phyloP scores from a whole-genome alignment of 2,113 vertebrate species.

The Rana temporaria region DNA sequence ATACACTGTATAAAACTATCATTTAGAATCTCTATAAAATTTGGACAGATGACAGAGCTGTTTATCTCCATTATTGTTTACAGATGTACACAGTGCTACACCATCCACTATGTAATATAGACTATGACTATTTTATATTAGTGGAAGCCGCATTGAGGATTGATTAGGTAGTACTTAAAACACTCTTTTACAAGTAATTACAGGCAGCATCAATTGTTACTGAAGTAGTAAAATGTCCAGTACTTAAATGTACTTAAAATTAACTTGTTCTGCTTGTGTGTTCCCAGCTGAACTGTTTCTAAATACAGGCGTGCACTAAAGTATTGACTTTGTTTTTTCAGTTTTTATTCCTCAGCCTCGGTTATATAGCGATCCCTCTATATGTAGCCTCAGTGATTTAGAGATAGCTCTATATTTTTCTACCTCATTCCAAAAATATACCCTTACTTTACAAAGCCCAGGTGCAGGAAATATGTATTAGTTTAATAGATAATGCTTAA shows the following conservation, averaged over 20 bases:
- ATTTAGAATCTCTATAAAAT: not conserved
- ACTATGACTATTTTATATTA: slow-evolving; percentile 13
- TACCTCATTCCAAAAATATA: too few relatives aligned
- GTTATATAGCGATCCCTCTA: too few relatives aligned
- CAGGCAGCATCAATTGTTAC: not conserved
- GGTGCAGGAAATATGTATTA: too few relatives aligned
- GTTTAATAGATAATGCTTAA: too few relatives aligned
- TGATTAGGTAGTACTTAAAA: slow-evolving; percentile 6
- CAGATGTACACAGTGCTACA: slow-evolving; percentile 1
- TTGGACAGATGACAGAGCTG: slow-evolving; percentile 8
- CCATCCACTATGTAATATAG: not conserved
- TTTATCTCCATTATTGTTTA: slow-evolving; percentile 15
- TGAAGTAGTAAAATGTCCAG: not conserved
- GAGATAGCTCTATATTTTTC: too few relatives aligned
- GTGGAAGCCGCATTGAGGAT: not conserved
- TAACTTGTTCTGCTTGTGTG: not conserved
- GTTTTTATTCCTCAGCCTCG: too few relatives aligned
- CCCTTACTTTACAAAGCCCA: too few relatives aligned
- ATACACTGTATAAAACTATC: not conserved
- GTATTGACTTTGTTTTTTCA: too few relatives aligned
- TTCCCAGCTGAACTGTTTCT: not conserved
- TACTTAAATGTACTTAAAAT: not conserved
- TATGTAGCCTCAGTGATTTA: too few relatives aligned
- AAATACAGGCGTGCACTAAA: not conserved
- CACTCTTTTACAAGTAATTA: not conserved